Percentiles rank a stretch among this genome's conserved stretches.
Evolutionary conservation across 2,888 invertebrate genomes (phyloP).

Genomic region (Nephrotoma guestfalica): DNA sequence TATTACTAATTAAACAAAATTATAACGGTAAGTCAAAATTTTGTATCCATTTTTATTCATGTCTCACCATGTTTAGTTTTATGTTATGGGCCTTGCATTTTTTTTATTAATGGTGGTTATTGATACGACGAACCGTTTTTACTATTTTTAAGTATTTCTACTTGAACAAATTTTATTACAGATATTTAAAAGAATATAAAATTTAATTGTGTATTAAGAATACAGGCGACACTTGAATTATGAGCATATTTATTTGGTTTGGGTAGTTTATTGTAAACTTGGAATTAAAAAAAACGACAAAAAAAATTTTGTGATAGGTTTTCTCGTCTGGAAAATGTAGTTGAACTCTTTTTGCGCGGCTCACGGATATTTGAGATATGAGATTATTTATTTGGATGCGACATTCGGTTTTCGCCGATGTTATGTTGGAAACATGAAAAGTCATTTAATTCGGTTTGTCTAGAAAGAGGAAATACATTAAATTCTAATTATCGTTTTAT

Average conservation of each 20-base stretch:
- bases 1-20: not conserved
- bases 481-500: not conserved
- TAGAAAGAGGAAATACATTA: not conserved
- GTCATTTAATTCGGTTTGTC: not conserved
- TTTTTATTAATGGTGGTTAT: not conserved
- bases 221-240: not conserved
- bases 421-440: not conserved
- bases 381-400: too few species aligned
- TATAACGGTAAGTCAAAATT: not conserved
- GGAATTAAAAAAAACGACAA: not conserved
- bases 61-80: not conserved
- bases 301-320: not conserved
- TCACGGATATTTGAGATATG: not conserved
- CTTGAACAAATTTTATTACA: not conserved
- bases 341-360: not conserved
- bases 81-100: not conserved
- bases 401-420: not conserved
- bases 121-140: not conserved
- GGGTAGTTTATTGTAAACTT: not conserved
- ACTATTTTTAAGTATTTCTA: not conserved
- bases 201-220: not conserved
- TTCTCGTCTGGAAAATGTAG: not conserved
- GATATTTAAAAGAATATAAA: not conserved
- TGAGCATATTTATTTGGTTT: not conserved
- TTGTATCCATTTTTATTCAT: not conserved